Evolutionary conservation across 2,888 invertebrate species (phyloP), one percentile per base, ranked within the genome.

Genomic region (Gymnoscelis rufifasciata): DNA sequence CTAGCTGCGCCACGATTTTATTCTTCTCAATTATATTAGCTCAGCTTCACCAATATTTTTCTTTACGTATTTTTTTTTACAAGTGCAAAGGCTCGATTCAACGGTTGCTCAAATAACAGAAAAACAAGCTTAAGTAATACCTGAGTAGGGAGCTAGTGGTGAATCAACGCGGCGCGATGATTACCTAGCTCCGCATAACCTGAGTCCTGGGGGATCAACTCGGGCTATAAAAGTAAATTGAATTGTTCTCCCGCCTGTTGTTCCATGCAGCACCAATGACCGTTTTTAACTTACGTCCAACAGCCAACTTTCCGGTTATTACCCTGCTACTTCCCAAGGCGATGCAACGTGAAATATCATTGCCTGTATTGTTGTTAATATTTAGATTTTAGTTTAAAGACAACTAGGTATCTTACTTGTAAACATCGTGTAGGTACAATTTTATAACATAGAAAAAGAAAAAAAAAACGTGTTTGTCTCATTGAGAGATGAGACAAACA

Each of bases 151-250:
- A 8, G 26, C 8, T 7, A 19, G 33, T 33, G 31, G 15, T 30
- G 29, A 37, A 41, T 80, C 71, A 74, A 74, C 73, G 62, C 74
- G 71, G 58, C 72, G 72, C 72, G 71, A 81, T 80, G 81, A 83
- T 81, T 80, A 80, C 80, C 75, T 27, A 51, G 47, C 51, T 56
- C 62, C 61, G 63, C 55, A 68, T 65, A 74, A 72, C 68, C 71
- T 74, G 78, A 76, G 76, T 76, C 79, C 69, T 68, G 65, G 71
- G 71, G 82, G 78, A 82, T 82, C 79, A 77, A 70, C 70, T 68
- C 58, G 47, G 66, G 76, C 82, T 77, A 83, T 84, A 83, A 84
- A 86, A 86, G 76, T 82, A 86, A 83, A 86, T 87, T 84, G 83
- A 87, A 87, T 84, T 78, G 83, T 81, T 78, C 80, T 78, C 70